Evolutionary conservation across 2,797 vertebrate species (phyloP).

Genomic region (Rhinogobio ventralis): DNA sequence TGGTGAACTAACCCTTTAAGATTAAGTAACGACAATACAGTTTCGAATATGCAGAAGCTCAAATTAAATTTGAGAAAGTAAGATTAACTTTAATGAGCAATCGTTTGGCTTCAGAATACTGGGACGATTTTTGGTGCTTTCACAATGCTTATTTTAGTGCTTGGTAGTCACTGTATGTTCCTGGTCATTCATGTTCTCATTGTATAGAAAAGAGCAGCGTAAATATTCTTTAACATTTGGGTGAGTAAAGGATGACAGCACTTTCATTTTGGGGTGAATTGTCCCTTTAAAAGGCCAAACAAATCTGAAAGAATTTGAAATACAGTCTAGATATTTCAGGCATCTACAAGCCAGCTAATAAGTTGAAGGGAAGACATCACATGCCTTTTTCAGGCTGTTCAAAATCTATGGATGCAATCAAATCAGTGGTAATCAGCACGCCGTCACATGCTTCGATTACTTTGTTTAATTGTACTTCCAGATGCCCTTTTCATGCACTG

Average conservation of each 20-base stretch:
- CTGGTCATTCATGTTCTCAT: neutral
- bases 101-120: neutral
- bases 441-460: slow-evolving; percentile 68
- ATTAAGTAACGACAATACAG: neutral
- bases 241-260: slow-evolving; percentile 1
- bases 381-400: slow-evolving; percentile 65
- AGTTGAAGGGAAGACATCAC: slow-evolving; percentile 59
- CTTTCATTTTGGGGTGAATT: neutral
- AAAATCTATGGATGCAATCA: slow-evolving; percentile 64
- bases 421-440: slow-evolving; percentile 70
- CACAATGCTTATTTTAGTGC: neutral
- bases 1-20: neutral
- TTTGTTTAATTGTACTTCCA: slow-evolving; percentile 67
- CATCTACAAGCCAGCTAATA: slow-evolving; percentile 59
- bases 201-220: neutral
- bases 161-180: neutral
- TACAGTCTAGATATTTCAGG: slow-evolving; percentile 52
- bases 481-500: slow-evolving; percentile 50
- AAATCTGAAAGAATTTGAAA: neutral
- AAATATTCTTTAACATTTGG: neutral
- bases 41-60: neutral
- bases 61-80: neutral
- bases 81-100: neutral
- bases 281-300: neutral
- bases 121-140: neutral